phyloP scores from a whole-genome alignment of 2,113 vertebrate species.

The Furnarius figulus region DNA sequence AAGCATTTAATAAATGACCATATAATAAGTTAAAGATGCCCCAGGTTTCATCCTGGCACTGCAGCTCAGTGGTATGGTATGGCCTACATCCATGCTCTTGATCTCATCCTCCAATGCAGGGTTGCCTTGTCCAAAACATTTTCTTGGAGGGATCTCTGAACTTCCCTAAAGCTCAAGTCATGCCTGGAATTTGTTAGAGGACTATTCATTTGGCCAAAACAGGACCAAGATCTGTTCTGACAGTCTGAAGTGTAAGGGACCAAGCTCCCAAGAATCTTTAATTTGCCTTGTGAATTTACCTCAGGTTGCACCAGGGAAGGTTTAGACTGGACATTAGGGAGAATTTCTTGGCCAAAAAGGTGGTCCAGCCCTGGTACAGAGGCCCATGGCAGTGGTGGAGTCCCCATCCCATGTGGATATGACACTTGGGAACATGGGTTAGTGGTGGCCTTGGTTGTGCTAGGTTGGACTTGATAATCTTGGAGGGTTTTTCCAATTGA shows the following conservation, averaged over 20 bases:
- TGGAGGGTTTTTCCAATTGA: not conserved
- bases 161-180: not conserved
- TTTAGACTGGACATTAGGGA: no score
- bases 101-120: not conserved
- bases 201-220: not conserved
- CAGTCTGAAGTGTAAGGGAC: not conserved
- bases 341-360: not conserved
- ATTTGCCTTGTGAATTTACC: not conserved
- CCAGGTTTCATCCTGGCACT: fast-evolving
- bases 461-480: not conserved
- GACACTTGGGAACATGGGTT: fast-evolving
- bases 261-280: not conserved
- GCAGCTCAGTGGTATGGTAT: not conserved
- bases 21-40: fast-evolving
- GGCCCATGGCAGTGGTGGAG: not conserved
- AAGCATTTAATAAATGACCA: not conserved
- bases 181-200: not conserved
- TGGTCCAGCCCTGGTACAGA: not conserved
- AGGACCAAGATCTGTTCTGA: not conserved
- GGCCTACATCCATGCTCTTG: not conserved
- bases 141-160: not conserved
- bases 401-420: fast-evolving
- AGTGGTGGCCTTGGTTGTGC: not conserved
- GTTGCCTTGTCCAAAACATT: not conserved
- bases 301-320: not conserved